Evolutionary conservation across 2,888 invertebrate species (phyloP).

Genomic region (Lampropteryx suffumata): DNA sequence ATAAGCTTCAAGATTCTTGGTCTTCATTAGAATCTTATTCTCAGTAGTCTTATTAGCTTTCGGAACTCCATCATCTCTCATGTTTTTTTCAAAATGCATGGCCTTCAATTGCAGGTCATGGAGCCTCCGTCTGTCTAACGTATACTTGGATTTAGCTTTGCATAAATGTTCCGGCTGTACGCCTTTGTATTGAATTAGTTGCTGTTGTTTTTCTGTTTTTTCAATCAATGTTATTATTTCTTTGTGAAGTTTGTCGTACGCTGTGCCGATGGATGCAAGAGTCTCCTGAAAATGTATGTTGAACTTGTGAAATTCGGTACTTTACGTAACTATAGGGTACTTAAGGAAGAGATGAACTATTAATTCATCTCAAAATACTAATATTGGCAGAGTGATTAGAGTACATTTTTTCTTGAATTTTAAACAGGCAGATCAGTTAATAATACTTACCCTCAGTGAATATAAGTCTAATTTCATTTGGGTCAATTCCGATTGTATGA

Average conservation of each 20-base stretch:
- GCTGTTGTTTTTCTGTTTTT: constrained; percentile 7
- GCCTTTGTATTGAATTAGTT: neutral
- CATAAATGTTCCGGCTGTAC: constrained; percentile 1
- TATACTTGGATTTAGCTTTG: constrained; percentile 9
- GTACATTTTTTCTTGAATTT: no score
- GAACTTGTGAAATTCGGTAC: neutral
- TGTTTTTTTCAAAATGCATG: constrained; percentile 19
- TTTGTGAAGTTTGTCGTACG: constrained; percentile 55
- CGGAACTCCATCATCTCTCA: neutral
- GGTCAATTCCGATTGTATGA: constrained; percentile 53
- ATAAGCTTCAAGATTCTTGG: neutral
- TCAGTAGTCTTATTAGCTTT: constrained; percentile 15
- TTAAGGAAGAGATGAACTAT: no score
- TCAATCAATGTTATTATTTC: constrained; percentile 47
- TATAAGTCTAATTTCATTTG: constrained; percentile 57
- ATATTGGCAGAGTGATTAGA: no score
- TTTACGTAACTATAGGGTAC: no score
- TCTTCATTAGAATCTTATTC: neutral
- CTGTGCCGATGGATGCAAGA: constrained; percentile 50
- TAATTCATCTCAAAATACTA: no score
- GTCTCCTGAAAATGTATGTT: constrained; percentile 50
- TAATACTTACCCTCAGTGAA: constrained; percentile 52
- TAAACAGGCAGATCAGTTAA: neutral
- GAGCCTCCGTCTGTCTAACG: constrained; percentile 25
- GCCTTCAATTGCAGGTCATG: constrained; percentile 37